Base-by-base conservation (phyloP, 2,113 vertebrate genomes). In the Pholis gunnellus region DNA sequence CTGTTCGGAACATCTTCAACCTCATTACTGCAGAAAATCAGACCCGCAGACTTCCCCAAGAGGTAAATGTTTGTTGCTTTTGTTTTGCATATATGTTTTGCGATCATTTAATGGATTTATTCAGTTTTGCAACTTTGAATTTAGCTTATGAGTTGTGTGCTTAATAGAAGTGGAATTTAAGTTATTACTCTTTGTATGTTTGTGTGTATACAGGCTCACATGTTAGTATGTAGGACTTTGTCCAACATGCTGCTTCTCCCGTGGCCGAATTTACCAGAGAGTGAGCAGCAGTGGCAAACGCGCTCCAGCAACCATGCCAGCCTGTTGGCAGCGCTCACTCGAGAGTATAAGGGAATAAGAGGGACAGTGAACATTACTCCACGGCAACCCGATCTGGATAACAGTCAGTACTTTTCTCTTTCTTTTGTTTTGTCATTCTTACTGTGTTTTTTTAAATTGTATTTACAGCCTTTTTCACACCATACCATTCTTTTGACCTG, bases 1-100 rank as follows among this genome's bases (percentile, higher is more conserved):
- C 97, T 2, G 96, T 99, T 61, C 97, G 98, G 93, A 99, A 98
- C 68, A 95, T 99, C 57, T 99, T 99, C 92, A 98, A 96, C 92
- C 96, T 96, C 89, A 97, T 99, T 88, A 98, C 97, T 82, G 97
- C 97, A 0, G 97, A 98, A 65, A 96, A 94, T 76, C 97, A 96
- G 68, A 94, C 95, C 66, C 96, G 94, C 91, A 94, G 96, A 67
- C 97, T 99, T 44, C 94, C 96, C 0, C 96, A 97, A 69, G 98
- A 99, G 97, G 98, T 98, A 78, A 90, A 25, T 27, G 1, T 15
- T 42, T 13, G 7, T 76, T 68, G 5, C 31, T 20, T 61, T 66
- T 22, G 11, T 44, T 83, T 63, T 56, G 6, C 38, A 48, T 31
- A 3, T 69, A 6, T 14, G 56, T 57, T n/a, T n/a, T 59, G 56